Base-by-base conservation (phyloP, 2,113 vertebrate species). In the Microtus ochrogaster region DNA sequence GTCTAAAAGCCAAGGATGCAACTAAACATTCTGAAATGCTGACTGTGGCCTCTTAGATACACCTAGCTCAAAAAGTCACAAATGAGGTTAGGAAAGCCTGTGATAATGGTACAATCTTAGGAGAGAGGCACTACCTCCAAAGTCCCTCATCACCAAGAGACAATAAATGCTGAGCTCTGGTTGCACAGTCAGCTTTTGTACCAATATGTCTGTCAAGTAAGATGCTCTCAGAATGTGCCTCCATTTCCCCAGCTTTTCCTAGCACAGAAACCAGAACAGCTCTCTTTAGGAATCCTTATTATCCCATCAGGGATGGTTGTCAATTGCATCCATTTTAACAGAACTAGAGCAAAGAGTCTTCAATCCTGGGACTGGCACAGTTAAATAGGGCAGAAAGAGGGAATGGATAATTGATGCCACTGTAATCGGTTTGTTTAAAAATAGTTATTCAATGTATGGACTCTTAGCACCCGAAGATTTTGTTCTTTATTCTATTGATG, bases 241-340 rank as follows among this genome's bases (percentile, higher is more conserved):
- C 41, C 2, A 12, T 70, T 89, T 89, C 55, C 28, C 19, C 17
- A 30, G 22, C 77, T 93, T 52, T 61, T 52, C 36, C 49, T 89
- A 55, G 73, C 83, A 94, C 11, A 68, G 79, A 73, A 89, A 89
- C 5, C 5, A 89, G 21, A 3, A 5, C 14, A 92, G 30, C 52
- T 66, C 33, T 70, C 47, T 19, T 88, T 47, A 41, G 55, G 8
- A 36, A 77, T 61, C 26, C 44, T n/a, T 36, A n/a, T 44, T 58
- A 66, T 30, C 47, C 33, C 49, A 58, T 22, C 33, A 95, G 52
- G 24, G 30, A 4, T 78, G 36, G 72, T 44, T 73, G 61, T 11
- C 58, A 70, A 68, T 28, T 68, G 14, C 68, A 90, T 74, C 41
- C 26, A 17, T 79, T 95, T 96, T 63, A 92, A 93, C 39, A 84